Evolutionary conservation across 2,797 vertebrate genomes (phyloP).

Genomic region (Lutjanus campechanus): DNA sequence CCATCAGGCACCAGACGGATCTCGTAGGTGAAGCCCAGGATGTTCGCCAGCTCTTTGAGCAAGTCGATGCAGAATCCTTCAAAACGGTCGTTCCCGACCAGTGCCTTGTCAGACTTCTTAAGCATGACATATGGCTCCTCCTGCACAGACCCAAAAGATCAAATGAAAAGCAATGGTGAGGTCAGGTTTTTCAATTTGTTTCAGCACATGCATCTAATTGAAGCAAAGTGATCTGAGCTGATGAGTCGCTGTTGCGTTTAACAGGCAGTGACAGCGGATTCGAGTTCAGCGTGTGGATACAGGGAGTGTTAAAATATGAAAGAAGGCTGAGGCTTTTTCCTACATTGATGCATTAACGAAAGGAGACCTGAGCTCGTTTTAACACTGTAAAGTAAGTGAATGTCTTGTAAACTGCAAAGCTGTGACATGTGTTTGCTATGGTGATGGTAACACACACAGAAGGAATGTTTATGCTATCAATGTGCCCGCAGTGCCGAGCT

Average conservation of each 20-base stretch:
- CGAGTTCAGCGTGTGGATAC: slow-evolving; percentile 40
- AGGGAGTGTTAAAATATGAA: slow-evolving; percentile 66
- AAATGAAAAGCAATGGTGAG: slow-evolving; percentile 78
- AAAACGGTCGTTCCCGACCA: slow-evolving; percentile 96
- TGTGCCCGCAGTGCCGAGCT: slow-evolving; percentile 27
- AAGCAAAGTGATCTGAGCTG: slow-evolving; percentile 79
- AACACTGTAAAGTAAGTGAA: slow-evolving; percentile 15
- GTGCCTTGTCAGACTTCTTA: slow-evolving; percentile 95
- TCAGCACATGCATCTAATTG: slow-evolving; percentile 78
- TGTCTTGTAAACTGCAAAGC: slow-evolving; percentile 23
- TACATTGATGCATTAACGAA: slow-evolving; percentile 19
- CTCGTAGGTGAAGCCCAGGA: slow-evolving; percentile 96
- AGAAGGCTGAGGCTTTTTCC: slow-evolving; percentile 42
- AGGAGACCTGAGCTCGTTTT: slow-evolving; percentile 21
- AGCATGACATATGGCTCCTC: slow-evolving; percentile 99
- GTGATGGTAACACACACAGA: slow-evolving; percentile 6
- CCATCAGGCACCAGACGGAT: slow-evolving; percentile 96
- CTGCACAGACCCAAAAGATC: slow-evolving; percentile 84
- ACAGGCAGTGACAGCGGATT: slow-evolving; percentile 77
- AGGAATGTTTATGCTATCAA: slow-evolving; percentile 22
- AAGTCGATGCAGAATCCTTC: slow-evolving; percentile 99
- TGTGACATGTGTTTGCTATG: slow-evolving; percentile 5
- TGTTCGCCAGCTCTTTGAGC: slow-evolving; percentile 93
- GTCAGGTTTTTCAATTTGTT: slow-evolving; percentile 83
- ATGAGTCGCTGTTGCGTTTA: slow-evolving; percentile 78